Conservation (phyloP, 1,140 invertebrate species). For the Aplysia californica region DNA sequence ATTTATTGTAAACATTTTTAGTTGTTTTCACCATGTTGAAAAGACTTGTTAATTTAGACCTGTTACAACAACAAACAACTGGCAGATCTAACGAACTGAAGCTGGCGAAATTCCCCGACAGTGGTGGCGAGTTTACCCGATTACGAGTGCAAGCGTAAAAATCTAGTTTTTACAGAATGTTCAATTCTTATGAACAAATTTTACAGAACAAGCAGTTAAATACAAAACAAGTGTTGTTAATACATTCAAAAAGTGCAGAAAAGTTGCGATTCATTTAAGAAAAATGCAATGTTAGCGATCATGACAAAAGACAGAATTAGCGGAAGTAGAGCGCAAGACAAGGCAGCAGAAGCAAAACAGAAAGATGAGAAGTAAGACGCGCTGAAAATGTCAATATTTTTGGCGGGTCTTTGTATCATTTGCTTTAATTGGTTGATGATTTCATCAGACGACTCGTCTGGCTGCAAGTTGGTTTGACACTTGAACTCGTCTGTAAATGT, state of each 20-base stretch:
- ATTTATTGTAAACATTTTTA: conserved; percentile 4
- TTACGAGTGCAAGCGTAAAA: too few relatives aligned
- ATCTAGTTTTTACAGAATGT: too few relatives aligned
- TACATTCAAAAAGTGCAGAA: not conserved
- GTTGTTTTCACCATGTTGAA: not conserved
- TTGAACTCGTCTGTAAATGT: too few relatives aligned
- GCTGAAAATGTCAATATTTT: too few relatives aligned
- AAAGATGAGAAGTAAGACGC: too few relatives aligned
- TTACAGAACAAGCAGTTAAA: too few relatives aligned
- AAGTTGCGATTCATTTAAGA: not conserved
- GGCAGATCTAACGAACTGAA: not conserved
- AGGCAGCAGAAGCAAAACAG: too few relatives aligned
- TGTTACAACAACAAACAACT: not conserved
- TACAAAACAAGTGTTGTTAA: not conserved
- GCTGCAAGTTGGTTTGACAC: too few relatives aligned
- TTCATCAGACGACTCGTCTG: too few relatives aligned
- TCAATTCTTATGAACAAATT: not conserved
- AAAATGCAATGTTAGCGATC: not conserved
- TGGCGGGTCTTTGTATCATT: too few relatives aligned
- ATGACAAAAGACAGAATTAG: not conserved
- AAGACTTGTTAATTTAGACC: not conserved
- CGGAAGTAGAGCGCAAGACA: too few relatives aligned
- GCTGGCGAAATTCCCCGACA: not conserved
- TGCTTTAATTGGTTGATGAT: too few relatives aligned
- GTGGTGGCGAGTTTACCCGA: not conserved